Evolutionary conservation across 2,797 vertebrate species (phyloP).

Genomic region (Anas bernieri): DNA sequence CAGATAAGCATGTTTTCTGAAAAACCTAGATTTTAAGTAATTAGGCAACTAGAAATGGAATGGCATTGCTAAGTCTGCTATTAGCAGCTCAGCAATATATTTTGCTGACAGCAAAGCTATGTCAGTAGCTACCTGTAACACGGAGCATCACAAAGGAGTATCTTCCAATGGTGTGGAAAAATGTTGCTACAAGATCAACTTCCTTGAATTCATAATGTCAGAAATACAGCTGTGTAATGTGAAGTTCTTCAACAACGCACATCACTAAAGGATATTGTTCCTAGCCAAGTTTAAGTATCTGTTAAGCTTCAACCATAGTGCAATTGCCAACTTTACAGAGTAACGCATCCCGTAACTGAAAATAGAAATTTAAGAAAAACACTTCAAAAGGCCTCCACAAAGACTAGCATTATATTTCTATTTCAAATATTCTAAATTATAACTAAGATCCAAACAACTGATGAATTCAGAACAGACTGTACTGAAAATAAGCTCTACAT

Average conservation of each 20-base stretch:
- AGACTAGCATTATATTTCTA: neutral
- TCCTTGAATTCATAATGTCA: neutral
- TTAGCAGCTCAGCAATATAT: constrained; percentile 9
- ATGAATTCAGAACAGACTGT: neutral
- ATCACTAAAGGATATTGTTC: neutral
- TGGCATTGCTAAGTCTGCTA: neutral
- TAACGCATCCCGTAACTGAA: neutral
- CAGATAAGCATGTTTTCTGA: neutral
- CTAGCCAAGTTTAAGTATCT: neutral
- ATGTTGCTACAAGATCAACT: neutral
- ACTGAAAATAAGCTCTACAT: neutral
- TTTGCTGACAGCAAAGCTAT: too few relatives aligned
- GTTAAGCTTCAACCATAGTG: neutral
- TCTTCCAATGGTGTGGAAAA: neutral
- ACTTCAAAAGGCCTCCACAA: neutral
- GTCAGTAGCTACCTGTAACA: neutral
- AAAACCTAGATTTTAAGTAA: neutral
- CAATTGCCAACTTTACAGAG: neutral
- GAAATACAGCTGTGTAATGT: neutral
- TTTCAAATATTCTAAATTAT: neutral
- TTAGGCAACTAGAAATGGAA: neutral
- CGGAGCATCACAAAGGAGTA: neutral
- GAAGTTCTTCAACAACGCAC: neutral
- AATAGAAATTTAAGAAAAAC: neutral
- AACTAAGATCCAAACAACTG: neutral